These are phyloP conservation scores for Phoenoteleia sp. DNA, from an alignment of 2,888 invertebrate species.

Conservation along the genomic window DNA sequence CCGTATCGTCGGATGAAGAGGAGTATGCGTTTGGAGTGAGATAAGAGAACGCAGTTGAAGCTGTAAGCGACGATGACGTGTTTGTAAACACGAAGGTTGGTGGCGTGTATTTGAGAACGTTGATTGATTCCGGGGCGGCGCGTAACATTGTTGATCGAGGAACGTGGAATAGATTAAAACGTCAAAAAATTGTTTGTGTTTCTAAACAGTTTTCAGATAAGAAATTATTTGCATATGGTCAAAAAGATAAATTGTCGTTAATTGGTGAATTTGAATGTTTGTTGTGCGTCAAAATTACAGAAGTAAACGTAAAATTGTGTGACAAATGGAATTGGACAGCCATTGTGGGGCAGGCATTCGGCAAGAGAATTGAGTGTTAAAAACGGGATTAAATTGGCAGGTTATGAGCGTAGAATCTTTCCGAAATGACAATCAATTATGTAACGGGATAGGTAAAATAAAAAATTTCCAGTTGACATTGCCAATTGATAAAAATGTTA, in stretches of 20 bases:
- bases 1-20: too few relatives aligned
- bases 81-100: too few relatives aligned
- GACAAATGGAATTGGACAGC: too few relatives aligned
- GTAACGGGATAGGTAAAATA: slow-evolving; percentile 74
- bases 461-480: slow-evolving; percentile 75
- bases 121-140: slow-evolving; percentile 75
- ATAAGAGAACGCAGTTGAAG: too few relatives aligned
- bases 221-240: slow-evolving; percentile 71
- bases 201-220: slow-evolving; percentile 61
- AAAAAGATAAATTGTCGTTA: slow-evolving; percentile 37
- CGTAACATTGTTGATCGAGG: slow-evolving; percentile 71
- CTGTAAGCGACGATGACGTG: too few relatives aligned
- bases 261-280: too few relatives aligned
- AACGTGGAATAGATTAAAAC: slow-evolving; percentile 70
- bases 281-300: too few relatives aligned
- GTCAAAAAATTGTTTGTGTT: slow-evolving; percentile 28
- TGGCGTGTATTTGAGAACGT: slow-evolving; percentile 63
- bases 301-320: too few relatives aligned
- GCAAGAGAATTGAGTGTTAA: too few relatives aligned
- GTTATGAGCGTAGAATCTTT: not conserved
- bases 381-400: slow-evolving; percentile 66
- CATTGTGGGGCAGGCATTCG: too few relatives aligned
- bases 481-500: slow-evolving; percentile 74
- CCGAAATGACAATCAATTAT: not conserved
- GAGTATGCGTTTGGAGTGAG: too few relatives aligned